Percentiles rank a stretch among this genome's conserved stretches.
These are phyloP conservation scores for Trachymyrmex septentrionalis DNA, from an alignment of 1,140 invertebrate species.

Conservation along the genomic window DNA sequence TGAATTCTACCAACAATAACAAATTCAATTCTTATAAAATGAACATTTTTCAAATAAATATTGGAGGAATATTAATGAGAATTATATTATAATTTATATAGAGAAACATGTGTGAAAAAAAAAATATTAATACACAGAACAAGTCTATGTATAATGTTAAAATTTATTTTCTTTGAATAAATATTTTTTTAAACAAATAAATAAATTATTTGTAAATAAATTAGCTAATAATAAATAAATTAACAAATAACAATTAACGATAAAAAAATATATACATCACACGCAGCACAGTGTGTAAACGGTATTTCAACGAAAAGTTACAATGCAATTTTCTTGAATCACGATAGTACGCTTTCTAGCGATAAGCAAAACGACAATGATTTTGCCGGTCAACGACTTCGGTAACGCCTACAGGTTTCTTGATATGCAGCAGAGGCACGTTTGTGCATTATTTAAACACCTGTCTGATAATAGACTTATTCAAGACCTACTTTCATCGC, in stretches of 20 bases:
- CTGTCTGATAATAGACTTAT: conserved; percentile 41
- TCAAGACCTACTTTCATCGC: conserved; percentile 11
- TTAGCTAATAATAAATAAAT: background rate
- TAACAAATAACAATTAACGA: background rate
- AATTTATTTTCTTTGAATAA: no score
- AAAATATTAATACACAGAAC: no score
- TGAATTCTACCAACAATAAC: background rate
- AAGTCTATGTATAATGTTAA: background rate
- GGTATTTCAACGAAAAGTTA: background rate
- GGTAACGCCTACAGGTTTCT: conserved; percentile 32
- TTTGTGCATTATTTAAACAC: conserved; percentile 34
- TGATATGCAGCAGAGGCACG: background rate
- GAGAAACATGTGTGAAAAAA: no score
- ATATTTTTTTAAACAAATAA: background rate
- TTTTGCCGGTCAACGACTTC: conserved; percentile 57
- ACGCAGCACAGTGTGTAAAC: background rate
- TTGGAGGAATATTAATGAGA: background rate
- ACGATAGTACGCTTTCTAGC: conserved; percentile 38
- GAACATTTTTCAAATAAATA: background rate
- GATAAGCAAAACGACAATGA: conserved; percentile 59
- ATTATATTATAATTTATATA: background rate
- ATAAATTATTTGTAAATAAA: background rate
- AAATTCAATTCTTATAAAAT: background rate
- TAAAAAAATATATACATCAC: background rate
- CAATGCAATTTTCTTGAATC: conserved; percentile 7